Conservation (phyloP, 2,113 vertebrate genomes). For the Spheniscus mendiculus region DNA sequence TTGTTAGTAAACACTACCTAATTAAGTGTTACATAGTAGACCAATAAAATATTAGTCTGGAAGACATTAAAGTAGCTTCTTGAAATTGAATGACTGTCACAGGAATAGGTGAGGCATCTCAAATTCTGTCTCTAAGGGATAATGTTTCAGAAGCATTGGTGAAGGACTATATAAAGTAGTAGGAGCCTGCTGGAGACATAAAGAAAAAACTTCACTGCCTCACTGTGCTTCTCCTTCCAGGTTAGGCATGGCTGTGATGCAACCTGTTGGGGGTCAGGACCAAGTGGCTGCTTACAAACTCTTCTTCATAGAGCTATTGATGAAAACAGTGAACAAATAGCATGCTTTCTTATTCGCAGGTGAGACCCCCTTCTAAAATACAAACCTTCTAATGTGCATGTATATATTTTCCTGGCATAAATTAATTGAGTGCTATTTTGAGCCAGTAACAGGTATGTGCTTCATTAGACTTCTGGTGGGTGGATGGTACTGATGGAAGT, state of each 20-base stretch:
- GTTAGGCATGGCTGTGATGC: constrained; percentile 96
- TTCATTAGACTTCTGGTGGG: neutral
- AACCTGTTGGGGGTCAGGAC: constrained; percentile 91
- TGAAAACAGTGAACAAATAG: constrained; percentile 90
- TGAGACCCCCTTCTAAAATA: constrained; percentile 34
- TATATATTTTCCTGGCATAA: neutral
- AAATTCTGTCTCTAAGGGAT: neutral
- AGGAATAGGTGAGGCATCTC: neutral
- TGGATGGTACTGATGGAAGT: neutral
- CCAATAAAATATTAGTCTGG: neutral
- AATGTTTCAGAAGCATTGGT: neutral
- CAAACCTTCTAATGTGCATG: neutral
- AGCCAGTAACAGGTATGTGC: neutral
- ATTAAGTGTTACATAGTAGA: neutral
- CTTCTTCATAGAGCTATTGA: constrained; percentile 94
- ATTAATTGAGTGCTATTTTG: neutral
- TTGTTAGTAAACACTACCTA: neutral
- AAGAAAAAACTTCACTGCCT: neutral
- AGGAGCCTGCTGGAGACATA: neutral
- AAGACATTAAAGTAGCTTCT: neutral
- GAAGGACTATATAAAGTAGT: neutral
- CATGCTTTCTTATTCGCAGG: constrained; percentile 98
- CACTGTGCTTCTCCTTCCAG: constrained; percentile 67
- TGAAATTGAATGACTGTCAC: neutral
- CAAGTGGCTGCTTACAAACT: constrained; percentile 90